phyloP scores from a whole-genome alignment of 2,797 vertebrate genomes.

The Eidolon dupreanum region DNA sequence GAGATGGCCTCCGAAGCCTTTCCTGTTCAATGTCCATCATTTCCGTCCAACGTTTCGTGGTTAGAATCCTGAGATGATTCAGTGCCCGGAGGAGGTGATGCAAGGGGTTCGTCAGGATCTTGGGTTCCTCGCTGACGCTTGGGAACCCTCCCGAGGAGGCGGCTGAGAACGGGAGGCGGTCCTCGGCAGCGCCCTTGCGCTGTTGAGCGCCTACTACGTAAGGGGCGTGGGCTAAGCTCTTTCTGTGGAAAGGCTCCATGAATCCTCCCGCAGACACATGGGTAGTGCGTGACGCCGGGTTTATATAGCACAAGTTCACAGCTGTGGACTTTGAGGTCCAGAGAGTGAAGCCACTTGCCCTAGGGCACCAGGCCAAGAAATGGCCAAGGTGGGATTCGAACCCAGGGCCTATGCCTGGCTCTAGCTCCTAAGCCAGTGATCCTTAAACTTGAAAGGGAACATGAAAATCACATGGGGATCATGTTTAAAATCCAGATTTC shows the following conservation, averaged over 20 bases:
- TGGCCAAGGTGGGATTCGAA: not conserved
- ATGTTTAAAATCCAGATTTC: not conserved
- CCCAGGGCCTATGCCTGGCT: not conserved
- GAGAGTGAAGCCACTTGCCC: not conserved
- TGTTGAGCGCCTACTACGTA: not conserved
- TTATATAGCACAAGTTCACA: not conserved
- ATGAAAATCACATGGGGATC: not conserved
- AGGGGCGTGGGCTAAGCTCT: not conserved
- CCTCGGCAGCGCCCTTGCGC: not conserved
- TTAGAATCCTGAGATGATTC: not conserved
- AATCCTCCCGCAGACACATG: not conserved
- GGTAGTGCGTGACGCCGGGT: rapidly evolving
- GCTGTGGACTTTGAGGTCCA: not conserved
- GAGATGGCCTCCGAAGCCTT: not conserved
- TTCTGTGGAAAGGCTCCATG: not conserved
- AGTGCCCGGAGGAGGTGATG: not conserved
- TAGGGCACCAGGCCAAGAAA: not conserved
- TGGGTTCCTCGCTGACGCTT: not conserved
- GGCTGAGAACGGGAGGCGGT: not conserved
- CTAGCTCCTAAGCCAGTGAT: not conserved
- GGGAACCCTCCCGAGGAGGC: not conserved
- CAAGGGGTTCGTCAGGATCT: not conserved
- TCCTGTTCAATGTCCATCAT: not conserved
- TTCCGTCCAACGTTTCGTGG: not conserved
- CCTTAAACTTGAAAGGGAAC: not conserved